Conservation (phyloP, 2,113 vertebrate genomes). For the Thermophis baileyi region DNA sequence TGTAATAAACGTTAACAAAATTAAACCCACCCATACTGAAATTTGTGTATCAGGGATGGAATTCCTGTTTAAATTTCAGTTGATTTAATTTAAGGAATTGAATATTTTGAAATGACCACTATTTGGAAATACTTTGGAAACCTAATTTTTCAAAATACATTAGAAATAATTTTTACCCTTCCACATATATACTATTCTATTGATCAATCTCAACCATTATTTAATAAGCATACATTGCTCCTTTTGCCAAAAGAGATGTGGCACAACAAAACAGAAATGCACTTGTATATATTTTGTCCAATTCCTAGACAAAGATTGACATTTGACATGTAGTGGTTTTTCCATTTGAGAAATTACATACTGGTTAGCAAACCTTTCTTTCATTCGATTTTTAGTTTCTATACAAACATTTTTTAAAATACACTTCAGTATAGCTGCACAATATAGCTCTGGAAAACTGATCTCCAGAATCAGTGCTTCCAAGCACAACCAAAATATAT, state of each 20-base stretch:
- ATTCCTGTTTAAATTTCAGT: not conserved
- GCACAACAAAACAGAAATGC: conserved; percentile 45
- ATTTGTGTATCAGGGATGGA: not conserved
- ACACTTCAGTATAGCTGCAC: conserved; percentile 75
- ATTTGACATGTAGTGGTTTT: conserved; percentile 50
- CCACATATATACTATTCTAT: conserved; percentile 41
- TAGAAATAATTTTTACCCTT: not conserved
- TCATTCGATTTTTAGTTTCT: conserved; percentile 51
- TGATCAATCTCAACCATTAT: conserved; percentile 48
- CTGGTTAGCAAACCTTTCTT: conserved; percentile 63
- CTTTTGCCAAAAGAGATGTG: conserved; percentile 47
- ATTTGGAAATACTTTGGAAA: conserved; percentile 5
- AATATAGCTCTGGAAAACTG: conserved; percentile 66
- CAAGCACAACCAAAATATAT: conserved; percentile 66
- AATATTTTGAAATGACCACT: conserved; percentile 7
- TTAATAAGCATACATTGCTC: conserved; percentile 32
- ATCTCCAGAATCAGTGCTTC: conserved; percentile 65
- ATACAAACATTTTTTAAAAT: conserved; percentile 75
- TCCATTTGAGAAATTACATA: conserved; percentile 55
- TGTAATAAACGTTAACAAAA: accelerated
- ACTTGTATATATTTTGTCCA: conserved; percentile 38
- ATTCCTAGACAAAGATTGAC: conserved; percentile 32
- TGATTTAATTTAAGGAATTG: conserved; percentile 11
- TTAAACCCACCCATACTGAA: not conserved
- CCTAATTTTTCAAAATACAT: not conserved